Percentiles rank a stretch among this genome's conserved stretches.
Evolutionary conservation across 2,888 invertebrate genomes (phyloP).

Genomic region (Eupsilia transversa): DNA sequence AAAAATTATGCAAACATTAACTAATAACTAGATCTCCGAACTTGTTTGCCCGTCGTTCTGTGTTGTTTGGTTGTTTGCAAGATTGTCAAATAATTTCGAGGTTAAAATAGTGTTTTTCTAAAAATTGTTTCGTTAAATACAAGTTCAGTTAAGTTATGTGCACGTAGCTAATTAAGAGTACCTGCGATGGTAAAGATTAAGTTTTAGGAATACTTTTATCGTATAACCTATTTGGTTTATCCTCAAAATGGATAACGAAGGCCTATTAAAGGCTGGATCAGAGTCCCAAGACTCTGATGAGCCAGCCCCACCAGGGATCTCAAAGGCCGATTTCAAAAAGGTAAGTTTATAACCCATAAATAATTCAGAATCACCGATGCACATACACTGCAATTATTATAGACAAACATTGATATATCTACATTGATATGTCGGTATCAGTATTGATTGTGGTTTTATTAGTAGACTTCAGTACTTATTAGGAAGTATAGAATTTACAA

Average conservation of each 20-base stretch:
- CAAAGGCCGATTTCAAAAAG: slow-evolving; percentile 56
- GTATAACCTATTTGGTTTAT: slow-evolving; percentile 23
- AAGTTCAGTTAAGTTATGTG: not conserved
- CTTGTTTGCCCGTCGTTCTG: too few species aligned
- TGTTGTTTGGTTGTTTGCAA: slow-evolving; percentile 31
- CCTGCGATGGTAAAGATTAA: slow-evolving; percentile 12
- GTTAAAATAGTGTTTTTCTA: slow-evolving; percentile 21
- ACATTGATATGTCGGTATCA: slow-evolving; percentile 13
- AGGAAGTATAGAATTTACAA: slow-evolving; percentile 11
- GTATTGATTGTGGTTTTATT: slow-evolving; percentile 58
- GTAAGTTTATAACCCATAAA: slow-evolving; percentile 58
- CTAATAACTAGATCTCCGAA: not conserved
- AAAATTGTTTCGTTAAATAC: not conserved
- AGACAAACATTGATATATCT: slow-evolving; percentile 30
- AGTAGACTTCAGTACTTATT: slow-evolving; percentile 17
- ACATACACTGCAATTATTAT: slow-evolving; percentile 30
- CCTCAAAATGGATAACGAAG: slow-evolving; percentile 69
- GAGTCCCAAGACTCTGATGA: slow-evolving; percentile 76
- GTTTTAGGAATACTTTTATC: not conserved
- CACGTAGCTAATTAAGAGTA: not conserved
- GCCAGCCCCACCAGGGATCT: slow-evolving; percentile 68
- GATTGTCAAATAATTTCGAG: slow-evolving; percentile 31
- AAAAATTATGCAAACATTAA: slow-evolving; percentile 13
- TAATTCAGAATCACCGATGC: slow-evolving; percentile 25
- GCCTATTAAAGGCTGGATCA: slow-evolving; percentile 63